Evolutionary conservation across 2,113 vertebrate genomes (phyloP), one percentile per base, ranked within the genome.

Genomic region (Gallinago undulata): DNA sequence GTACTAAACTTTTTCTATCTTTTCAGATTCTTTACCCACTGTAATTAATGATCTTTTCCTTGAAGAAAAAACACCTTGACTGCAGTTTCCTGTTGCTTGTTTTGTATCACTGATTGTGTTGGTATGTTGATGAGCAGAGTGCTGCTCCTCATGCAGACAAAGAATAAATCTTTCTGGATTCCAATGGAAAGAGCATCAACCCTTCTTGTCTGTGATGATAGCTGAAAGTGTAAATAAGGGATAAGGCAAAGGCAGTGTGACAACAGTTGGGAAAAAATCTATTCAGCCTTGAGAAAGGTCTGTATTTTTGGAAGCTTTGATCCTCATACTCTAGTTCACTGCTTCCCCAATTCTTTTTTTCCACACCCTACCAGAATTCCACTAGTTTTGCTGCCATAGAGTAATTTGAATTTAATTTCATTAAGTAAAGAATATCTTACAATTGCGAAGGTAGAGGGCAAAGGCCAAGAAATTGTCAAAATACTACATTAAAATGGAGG

Each of bases 401-500:
- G 47, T 79, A 94, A 68, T 53, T 77, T 85, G 22, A 68, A 74
- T 82, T 80, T 90, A 63, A 91, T 95, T 96, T 92, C 25, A 91
- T 93, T 96, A 87, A 68, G 79, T 81, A 95, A 89, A 83, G 63
- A 87, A n/a, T 86, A 45, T 83, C 53, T 69, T 77, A 64, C 10
- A 94, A 28, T 28, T 75, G 62, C 74, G 69, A 91, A 90, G 48
- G 25, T 18, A 75, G 48, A 82, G 23, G 31, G 8, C 28, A 95
- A 35, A 81, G 68, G 76, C 67, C 82, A 94, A 91, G 89, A 93
- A 95, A 62, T 78, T 84, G 63, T 88, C 64, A 78, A 66, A 72
- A 94, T 94, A 79, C 45, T 84, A 25, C 35, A 80, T 96, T 95
- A 87, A 97, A 94, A 95, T 73, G n/a, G 77, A 75, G 19, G 86